Percentiles rank a stretch among this genome's conserved stretches.
phyloP scores from a whole-genome alignment of 2,888 invertebrate genomes.

The Lasioglossum villosulum region DNA sequence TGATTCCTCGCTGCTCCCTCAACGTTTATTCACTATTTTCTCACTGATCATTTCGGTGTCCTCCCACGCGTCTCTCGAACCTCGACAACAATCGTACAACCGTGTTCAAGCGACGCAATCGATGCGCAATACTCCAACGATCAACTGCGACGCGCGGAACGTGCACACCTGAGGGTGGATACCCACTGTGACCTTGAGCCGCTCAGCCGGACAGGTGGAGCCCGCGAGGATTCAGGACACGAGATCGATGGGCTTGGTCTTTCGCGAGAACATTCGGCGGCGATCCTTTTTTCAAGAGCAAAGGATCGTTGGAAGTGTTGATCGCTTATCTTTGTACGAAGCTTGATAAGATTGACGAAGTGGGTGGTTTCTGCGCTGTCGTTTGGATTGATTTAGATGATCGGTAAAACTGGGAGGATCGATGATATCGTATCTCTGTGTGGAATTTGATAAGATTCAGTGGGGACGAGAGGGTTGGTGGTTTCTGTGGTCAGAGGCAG shows the following conservation, averaged over 20 bases:
- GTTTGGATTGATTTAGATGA: not conserved
- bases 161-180: slow-evolving; percentile 35
- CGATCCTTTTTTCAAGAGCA: not conserved
- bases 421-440: not conserved
- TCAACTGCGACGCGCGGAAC: not conserved
- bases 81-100: not conserved
- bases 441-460: not conserved
- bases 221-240: not conserved
- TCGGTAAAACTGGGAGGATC: not conserved
- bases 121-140: not conserved
- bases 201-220: slow-evolving; percentile 36
- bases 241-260: slow-evolving; percentile 6
- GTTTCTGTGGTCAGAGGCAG: not conserved
- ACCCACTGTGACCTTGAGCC: slow-evolving; percentile 61
- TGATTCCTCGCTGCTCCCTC: slow-evolving; percentile 1
- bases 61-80: accelerated
- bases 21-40: slow-evolving; percentile 12
- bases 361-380: not conserved
- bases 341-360: not conserved
- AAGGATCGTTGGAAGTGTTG: not conserved
- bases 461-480: not conserved
- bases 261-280: not conserved
- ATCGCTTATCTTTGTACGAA: not conserved
- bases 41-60: slow-evolving; percentile 18
- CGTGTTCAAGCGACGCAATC: not conserved